phyloP scores from a whole-genome alignment of 1,140 invertebrate species.

The Oryctes rhinoceros region DNA sequence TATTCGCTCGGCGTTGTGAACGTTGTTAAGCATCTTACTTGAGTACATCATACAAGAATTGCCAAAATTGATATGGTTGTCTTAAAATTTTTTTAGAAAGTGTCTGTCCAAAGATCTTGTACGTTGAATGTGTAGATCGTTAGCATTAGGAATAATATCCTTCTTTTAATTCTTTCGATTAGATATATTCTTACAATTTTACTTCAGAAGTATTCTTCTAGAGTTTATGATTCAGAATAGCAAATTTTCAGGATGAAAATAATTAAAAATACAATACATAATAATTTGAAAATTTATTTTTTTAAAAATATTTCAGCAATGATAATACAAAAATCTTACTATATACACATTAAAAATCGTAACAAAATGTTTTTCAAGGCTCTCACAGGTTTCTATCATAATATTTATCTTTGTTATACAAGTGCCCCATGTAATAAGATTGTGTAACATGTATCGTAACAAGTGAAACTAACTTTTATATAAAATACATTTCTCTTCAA shows the following conservation, averaged over 20 bases:
- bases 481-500: neutral
- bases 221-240: too few relatives aligned
- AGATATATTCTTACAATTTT: too few relatives aligned
- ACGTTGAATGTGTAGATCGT: too few relatives aligned
- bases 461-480: conserved; percentile 9
- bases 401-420: neutral
- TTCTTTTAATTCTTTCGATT: too few relatives aligned
- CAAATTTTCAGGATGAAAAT: neutral
- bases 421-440: conserved; percentile 9
- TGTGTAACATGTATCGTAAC: conserved; percentile 15
- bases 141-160: too few relatives aligned
- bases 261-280: conserved; percentile 8
- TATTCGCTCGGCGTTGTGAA: too few relatives aligned
- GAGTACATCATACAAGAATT: too few relatives aligned
- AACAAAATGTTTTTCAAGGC: conserved; percentile 35
- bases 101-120: too few relatives aligned
- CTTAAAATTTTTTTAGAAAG: too few relatives aligned
- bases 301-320: conserved; percentile 34
- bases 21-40: too few relatives aligned
- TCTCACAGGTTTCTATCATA: conserved; percentile 7
- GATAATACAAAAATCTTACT: conserved; percentile 34
- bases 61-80: too few relatives aligned
- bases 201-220: too few relatives aligned
- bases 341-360: conserved; percentile 32
- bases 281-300: conserved; percentile 33